Base-by-base conservation (phyloP, 2,888 invertebrate species). In the Priocnemis perturbator region DNA sequence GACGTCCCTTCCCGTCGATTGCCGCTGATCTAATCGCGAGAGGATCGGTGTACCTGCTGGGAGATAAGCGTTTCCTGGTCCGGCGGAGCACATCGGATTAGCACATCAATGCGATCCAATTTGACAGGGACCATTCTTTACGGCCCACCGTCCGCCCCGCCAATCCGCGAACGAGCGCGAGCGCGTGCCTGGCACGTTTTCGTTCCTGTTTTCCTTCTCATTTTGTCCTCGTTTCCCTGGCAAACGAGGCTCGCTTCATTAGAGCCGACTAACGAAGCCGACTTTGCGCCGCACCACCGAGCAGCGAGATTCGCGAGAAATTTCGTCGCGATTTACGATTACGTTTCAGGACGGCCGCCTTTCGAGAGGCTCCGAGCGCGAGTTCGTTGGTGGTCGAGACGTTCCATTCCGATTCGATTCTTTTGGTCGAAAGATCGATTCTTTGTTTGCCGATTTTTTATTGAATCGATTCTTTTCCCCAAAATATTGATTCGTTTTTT, bases 61-160 rank as follows among this genome's bases (percentile, higher is more conserved):
- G 53, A 53, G 67, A 58, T 60, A 65, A 67, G 48, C 60, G 64
- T 55, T 76, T 74, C 67, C 62, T 65, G 60, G 56, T 59, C 23
- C 37, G 4, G n/a, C 50, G n/a, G 50, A 17, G 7, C 64, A 17
- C 14, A 19, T 52, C 21, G 68, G 69, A 76, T 74, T 74, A 70
- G 78, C 79, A 69, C 74, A 71, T 74, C 73, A 71, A 73, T 65
- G 67, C 73, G 74, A 79, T 79, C 60, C 74, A 77, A 79, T 79
- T 72, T 74, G 79, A 79, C 67, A 56, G 60, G 15, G 66, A 76
- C 53, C 55, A 67, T 48, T 64, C 64, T 71, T 72, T 57, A 60
- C 69, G 62, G 11, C 7, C 37, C 4, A 1, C 37, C 4, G 1
- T 37, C 11, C 55, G 60, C 58, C 53, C 56, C n/a, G 19, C 5